phyloP scores from a whole-genome alignment of 2,888 invertebrate genomes.

The Cabera pusaria region DNA sequence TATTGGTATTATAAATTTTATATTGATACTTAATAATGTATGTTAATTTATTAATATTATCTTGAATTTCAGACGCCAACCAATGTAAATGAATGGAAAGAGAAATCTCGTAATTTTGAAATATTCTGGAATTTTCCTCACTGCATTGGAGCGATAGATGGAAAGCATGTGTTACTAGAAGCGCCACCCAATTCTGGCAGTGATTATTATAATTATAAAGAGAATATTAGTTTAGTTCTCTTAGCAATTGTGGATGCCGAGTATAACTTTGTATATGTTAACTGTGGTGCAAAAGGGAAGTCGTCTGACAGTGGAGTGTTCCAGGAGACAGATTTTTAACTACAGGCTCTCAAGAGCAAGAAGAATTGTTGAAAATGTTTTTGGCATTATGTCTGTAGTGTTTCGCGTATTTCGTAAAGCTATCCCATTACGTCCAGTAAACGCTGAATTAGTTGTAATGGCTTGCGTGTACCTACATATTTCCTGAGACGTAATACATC shows the following conservation, averaged over 20 bases:
- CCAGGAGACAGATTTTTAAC: conserved; percentile 21
- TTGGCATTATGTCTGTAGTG: conserved; percentile 27
- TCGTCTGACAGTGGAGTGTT: conserved; percentile 13
- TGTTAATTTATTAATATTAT: conserved; percentile 7
- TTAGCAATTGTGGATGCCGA: conserved; percentile 42
- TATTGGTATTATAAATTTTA: conserved; percentile 4
- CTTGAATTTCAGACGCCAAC: conserved; percentile 12
- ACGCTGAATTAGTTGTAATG: conserved; percentile 31
- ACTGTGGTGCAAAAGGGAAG: conserved; percentile 2
- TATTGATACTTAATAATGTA: conserved; percentile 8
- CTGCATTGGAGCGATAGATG: conserved; percentile 36
- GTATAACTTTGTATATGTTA: conserved; percentile 18
- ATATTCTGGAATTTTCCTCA: conserved; percentile 37
- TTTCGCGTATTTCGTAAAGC: conserved; percentile 31
- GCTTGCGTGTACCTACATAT: conserved; percentile 33
- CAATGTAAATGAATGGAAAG: conserved; percentile 7
- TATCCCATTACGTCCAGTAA: too few species aligned
- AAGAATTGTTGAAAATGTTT: conserved; percentile 31
- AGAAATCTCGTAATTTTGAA: conserved; percentile 14
- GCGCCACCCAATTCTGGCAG: conserved; percentile 16
- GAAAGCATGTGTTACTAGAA: conserved; percentile 14
- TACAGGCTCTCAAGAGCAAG: conserved; percentile 32
- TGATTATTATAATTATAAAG: conserved; percentile 18
- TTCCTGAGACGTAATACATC: too few species aligned
- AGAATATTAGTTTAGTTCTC: conserved; percentile 30